Evolutionary conservation across 2,113 vertebrate species (phyloP).

Genomic region (Dasyprocta punctata): DNA sequence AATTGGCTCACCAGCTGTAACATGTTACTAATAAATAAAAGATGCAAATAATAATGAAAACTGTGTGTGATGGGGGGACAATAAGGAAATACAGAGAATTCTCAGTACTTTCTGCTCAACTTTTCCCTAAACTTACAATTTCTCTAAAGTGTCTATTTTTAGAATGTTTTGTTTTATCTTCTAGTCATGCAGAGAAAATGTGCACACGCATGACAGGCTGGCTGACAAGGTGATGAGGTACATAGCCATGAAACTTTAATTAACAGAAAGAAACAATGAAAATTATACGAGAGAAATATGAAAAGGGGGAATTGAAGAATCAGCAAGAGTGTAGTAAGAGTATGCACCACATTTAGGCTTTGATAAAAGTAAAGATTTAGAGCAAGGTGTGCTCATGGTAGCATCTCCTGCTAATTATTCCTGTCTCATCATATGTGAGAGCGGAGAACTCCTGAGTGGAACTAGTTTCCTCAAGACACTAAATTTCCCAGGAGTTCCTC

Average conservation of each 20-base stretch:
- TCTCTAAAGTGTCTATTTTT: neutral
- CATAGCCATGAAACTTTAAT: neutral
- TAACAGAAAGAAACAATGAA: neutral
- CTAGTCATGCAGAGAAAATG: too few relatives aligned
- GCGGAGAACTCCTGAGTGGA: neutral
- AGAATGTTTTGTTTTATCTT: neutral
- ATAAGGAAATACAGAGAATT: neutral
- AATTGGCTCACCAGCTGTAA: neutral
- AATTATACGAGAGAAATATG: neutral
- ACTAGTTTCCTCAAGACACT: too few relatives aligned
- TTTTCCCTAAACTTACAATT: neutral
- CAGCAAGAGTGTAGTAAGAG: accelerated
- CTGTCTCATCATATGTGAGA: neutral
- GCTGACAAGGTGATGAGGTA: neutral
- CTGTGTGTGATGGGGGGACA: neutral
- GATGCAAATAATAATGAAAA: neutral
- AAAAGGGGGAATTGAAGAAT: neutral
- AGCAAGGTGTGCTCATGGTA: neutral
- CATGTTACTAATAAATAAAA: neutral
- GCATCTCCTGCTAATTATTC: neutral
- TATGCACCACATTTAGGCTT: neutral
- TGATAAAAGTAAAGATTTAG: neutral
- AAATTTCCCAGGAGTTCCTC: neutral
- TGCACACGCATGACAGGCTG: neutral
- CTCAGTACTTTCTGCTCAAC: neutral